Evolutionary conservation across 2,113 vertebrate genomes (phyloP).

Genomic region (Leptocoma aspasia): DNA sequence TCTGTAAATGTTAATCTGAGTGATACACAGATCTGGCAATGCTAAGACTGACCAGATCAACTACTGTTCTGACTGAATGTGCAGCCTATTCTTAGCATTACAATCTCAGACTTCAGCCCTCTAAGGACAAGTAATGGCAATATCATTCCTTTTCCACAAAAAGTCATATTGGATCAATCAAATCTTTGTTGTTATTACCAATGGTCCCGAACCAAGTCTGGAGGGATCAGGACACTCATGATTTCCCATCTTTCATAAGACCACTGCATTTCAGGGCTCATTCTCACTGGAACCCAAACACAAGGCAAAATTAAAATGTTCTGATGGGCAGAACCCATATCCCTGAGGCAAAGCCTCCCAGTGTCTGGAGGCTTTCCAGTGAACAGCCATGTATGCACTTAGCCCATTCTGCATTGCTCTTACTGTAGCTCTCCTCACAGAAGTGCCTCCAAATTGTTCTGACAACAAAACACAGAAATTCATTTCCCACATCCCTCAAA

Average conservation of each 20-base stretch:
- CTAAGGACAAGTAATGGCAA: neutral
- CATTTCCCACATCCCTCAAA: neutral
- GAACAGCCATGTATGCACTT: neutral
- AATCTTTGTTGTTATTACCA: neutral
- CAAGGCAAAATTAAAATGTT: neutral
- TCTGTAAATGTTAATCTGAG: neutral
- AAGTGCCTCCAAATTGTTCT: neutral
- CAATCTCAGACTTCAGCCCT: neutral
- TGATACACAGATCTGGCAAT: neutral
- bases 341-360: neutral
- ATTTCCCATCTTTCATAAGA: neutral
- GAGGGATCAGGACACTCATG: neutral
- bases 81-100: neutral
- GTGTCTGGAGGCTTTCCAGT: neutral
- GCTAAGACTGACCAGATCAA: neutral
- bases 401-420: neutral
- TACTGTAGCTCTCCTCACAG: neutral
- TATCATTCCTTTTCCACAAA: neutral
- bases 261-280: neutral
- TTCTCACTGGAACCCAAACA: neutral
- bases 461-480: neutral
- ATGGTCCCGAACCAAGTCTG: neutral
- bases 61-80: neutral
- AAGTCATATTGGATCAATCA: conserved; percentile 11
- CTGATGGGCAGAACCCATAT: neutral